Evolutionary conservation across 1,140 invertebrate genomes (phyloP).

Genomic region (Lamellibrachia luymesi): DNA sequence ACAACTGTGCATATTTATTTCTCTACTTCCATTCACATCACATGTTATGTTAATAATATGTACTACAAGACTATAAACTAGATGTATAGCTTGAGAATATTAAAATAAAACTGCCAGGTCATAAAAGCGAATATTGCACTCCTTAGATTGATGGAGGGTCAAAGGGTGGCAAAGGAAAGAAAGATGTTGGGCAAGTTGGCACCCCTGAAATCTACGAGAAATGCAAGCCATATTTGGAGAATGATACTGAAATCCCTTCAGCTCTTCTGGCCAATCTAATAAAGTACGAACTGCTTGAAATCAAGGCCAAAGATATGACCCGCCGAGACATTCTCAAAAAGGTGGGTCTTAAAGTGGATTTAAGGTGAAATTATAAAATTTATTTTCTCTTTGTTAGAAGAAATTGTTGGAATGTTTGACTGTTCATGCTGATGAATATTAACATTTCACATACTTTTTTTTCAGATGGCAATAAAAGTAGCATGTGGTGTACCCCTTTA

Average conservation of each 20-base stretch:
- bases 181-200: conserved; percentile 46
- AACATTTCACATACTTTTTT: not conserved
- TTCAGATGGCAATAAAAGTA: not conserved
- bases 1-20: no score
- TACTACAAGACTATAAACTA: not conserved
- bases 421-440: not conserved
- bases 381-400: no score
- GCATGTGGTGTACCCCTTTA: no score
- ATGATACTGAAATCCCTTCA: conserved; percentile 48
- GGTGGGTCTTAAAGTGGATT: conserved; percentile 32
- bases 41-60: not conserved
- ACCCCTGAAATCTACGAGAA: conserved; percentile 53
- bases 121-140: not conserved
- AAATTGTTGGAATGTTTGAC: no score
- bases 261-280: conserved; percentile 49
- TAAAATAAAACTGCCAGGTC: not conserved
- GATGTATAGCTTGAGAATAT: not conserved
- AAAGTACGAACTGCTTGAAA: conserved; percentile 49
- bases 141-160: not conserved
- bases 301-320: conserved; percentile 49
- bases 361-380: not conserved
- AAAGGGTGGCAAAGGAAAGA: conserved; percentile 37
- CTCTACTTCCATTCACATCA: no score
- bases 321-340: conserved; percentile 47
- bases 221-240: conserved; percentile 48